Evolutionary conservation across 2,888 invertebrate species (phyloP).

Genomic region (Macropis europaea): DNA sequence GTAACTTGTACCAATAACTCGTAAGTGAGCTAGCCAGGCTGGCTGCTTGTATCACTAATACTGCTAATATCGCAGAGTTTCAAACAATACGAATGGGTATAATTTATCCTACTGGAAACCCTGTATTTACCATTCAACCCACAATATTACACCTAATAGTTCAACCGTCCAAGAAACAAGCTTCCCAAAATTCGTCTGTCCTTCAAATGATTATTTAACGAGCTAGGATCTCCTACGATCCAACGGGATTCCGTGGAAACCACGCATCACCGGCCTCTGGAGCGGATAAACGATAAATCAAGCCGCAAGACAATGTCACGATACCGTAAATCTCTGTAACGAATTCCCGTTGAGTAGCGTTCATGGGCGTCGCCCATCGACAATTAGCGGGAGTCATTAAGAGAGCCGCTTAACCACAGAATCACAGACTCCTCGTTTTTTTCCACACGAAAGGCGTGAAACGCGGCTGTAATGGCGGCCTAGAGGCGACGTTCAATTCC

Average conservation of each 20-base stretch:
- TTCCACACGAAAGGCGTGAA: constrained; percentile 54
- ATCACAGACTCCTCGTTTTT: constrained; percentile 11
- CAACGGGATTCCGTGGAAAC: constrained; percentile 1
- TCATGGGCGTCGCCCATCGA: constrained; percentile 41
- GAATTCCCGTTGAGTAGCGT: constrained; percentile 32
- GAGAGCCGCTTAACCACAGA: constrained; percentile 28
- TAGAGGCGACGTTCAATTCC: constrained; percentile 36
- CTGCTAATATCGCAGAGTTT: too few relatives aligned
- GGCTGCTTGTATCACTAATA: too few relatives aligned
- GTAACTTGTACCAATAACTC: too few relatives aligned
- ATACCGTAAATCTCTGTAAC: constrained; percentile 29
- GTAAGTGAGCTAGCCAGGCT: too few relatives aligned
- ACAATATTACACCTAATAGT: too few relatives aligned
- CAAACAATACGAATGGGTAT: too few relatives aligned
- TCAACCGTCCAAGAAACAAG: too few relatives aligned
- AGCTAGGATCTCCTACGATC: not conserved
- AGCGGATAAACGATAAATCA: constrained; percentile 28
- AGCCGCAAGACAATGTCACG: constrained; percentile 15
- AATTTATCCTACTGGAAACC: too few relatives aligned
- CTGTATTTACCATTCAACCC: too few relatives aligned
- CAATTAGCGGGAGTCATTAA: constrained; percentile 56
- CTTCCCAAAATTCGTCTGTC: too few relatives aligned
- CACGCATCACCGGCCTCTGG: too few relatives aligned
- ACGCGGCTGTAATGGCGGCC: constrained; percentile 42
- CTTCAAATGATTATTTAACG: constrained; percentile 18